phyloP scores from a whole-genome alignment of 2,888 invertebrate species.

The Cosmorhoe ocellata region DNA sequence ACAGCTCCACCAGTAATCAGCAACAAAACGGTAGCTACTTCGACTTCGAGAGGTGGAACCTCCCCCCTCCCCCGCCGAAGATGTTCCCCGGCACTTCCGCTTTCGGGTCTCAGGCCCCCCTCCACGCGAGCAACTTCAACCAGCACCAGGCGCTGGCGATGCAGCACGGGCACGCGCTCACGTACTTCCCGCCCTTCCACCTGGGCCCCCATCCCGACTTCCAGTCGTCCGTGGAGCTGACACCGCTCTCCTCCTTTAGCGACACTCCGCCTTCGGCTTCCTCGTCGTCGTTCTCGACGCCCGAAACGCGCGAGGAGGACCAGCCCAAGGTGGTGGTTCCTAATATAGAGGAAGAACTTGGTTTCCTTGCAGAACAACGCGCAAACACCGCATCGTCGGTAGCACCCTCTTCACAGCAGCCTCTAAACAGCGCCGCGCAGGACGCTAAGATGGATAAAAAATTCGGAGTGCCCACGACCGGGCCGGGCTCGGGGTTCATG shows the following conservation, averaged over 20 bases:
- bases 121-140: conserved; percentile 82
- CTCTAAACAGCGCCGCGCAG: conserved; percentile 74
- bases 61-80: conserved; percentile 86
- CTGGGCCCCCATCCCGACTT: conserved; percentile 86
- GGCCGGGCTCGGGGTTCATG: conserved; percentile 90
- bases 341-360: conserved; percentile 94
- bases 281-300: conserved; percentile 80
- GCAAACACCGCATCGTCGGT: conserved; percentile 76
- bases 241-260: conserved; percentile 82
- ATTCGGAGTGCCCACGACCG: conserved; percentile 80
- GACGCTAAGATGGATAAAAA: conserved; percentile 84
- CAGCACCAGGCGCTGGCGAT: conserved; percentile 85
- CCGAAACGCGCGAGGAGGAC: conserved; percentile 84
- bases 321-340: conserved; percentile 93
- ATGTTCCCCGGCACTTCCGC: conserved; percentile 85
- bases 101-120: conserved; percentile 81
- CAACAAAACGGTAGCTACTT: conserved; percentile 88
- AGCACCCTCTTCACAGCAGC: conserved; percentile 79
- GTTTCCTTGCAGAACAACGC: conserved; percentile 87
- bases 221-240: conserved; percentile 85
- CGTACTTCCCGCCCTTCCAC: conserved; percentile 90
- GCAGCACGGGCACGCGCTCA: conserved; percentile 86
- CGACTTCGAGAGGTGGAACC: conserved; percentile 92
- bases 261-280: conserved; percentile 83
- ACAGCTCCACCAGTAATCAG: conserved; percentile 83